Conservation (phyloP, 2,888 invertebrate species). For the Apotomis betuletana region DNA sequence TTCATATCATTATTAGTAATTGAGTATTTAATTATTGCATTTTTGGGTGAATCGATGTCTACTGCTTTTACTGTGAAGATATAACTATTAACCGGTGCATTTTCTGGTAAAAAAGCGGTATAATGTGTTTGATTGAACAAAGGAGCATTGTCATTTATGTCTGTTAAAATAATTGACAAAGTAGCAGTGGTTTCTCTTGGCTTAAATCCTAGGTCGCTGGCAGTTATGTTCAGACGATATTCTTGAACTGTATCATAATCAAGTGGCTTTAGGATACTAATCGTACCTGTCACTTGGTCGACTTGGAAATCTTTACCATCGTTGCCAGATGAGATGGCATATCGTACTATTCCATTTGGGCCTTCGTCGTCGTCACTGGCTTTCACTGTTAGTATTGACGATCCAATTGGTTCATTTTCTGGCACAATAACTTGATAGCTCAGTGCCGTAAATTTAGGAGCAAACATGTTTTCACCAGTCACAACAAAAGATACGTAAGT, state of each 20-base stretch:
- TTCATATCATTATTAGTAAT: slow-evolving; percentile 90
- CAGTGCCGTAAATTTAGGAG: slow-evolving; percentile 91
- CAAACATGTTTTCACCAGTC: slow-evolving; percentile 91
- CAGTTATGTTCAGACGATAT: slow-evolving; percentile 94
- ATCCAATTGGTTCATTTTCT: slow-evolving; percentile 94
- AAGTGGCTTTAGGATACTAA: slow-evolving; percentile 90
- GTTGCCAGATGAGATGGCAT: slow-evolving; percentile 93
- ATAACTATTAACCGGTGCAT: slow-evolving; percentile 88
- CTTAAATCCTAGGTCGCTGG: slow-evolving; percentile 93
- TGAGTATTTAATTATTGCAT: slow-evolving; percentile 92
- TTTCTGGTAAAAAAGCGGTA: slow-evolving; percentile 92
- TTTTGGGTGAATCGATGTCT: slow-evolving; percentile 94
- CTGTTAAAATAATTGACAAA: slow-evolving; percentile 93
- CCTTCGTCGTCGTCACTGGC: slow-evolving; percentile 94
- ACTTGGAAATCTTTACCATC: slow-evolving; percentile 91
- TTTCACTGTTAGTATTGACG: slow-evolving; percentile 91
- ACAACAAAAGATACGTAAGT: slow-evolving; percentile 89
- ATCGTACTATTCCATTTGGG: slow-evolving; percentile 94
- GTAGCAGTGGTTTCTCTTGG: slow-evolving; percentile 90
- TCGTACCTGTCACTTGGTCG: slow-evolving; percentile 89
- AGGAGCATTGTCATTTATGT: slow-evolving; percentile 97
- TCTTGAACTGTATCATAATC: slow-evolving; percentile 94
- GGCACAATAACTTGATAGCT: slow-evolving; percentile 95
- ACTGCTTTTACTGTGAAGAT: slow-evolving; percentile 90
- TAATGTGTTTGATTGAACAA: slow-evolving; percentile 90